Base-by-base conservation (phyloP, 2,113 vertebrate genomes). In the Calidris pygmaea region DNA sequence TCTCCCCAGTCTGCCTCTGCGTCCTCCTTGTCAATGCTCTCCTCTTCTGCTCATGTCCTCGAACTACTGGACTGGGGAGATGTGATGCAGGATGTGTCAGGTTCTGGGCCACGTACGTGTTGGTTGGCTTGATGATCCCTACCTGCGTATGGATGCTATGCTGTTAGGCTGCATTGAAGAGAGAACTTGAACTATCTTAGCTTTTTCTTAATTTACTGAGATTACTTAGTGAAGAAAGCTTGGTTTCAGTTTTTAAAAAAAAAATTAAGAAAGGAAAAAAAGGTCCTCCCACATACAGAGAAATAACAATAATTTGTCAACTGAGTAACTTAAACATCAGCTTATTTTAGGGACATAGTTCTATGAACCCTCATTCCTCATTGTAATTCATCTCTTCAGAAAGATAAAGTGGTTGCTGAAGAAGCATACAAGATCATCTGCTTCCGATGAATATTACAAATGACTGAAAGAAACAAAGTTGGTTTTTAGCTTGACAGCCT, bases 381-480 rank as follows among this genome's bases (percentile, higher is more conserved):
- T 24, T 56, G 27, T 87, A 85, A 80, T 56, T 85, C 23, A 6
- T 85, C 78, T 55, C 75, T 74, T 77, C 63, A 93, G 85, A 22
- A 82, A 91, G 91, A 95, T 73, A 85, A 95, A 55, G 22, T 59
- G 14, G 30, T 91, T 88, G 79, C 75, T 95, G 83, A 87, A 84
- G 93, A 86, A 95, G 90, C 43, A 26, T 12, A 21, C 22, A 7
- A 10, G 34, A 70, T 84, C 35, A 82, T 71, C 37, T 83, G 74
- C 78, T 89, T 87, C 34, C 18, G 66, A 24, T 10, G 39, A 79
- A 32, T 71, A 26, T 60, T 71, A 75, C 37, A 90, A 35, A 77
- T 80, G 18, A 63, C 56, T 39, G 55, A 62, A 80, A 72, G 72
- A 90, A 85, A 55, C 30, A 47, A 30, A 63, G 22, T 41, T 58